Evolutionary conservation across 92 coral and sea anemone genomes (phyloP).

Genomic region (Phymanthus crucifer): DNA sequence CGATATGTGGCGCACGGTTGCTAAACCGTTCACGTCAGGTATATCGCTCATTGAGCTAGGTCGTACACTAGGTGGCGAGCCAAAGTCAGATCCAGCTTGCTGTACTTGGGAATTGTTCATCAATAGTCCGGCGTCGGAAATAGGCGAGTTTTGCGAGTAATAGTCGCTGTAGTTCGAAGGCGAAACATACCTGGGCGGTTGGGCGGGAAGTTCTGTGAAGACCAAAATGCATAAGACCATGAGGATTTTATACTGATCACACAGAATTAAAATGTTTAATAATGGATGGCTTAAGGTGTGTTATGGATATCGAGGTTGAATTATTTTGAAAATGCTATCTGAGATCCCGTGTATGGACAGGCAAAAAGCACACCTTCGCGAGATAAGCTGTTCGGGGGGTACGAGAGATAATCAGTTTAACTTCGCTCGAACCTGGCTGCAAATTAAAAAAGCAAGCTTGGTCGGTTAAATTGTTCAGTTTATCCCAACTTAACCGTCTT

Average conservation of each 20-base stretch:
- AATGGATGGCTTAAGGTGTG: background rate
- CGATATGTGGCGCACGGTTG: constrained; percentile 3
- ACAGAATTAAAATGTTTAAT: background rate
- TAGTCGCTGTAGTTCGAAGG: constrained; percentile 32
- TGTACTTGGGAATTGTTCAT: constrained; percentile 28
- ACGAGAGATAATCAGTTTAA: background rate
- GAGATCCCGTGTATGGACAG: background rate
- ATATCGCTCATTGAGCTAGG: constrained; percentile 23
- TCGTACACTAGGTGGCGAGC: constrained; percentile 15
- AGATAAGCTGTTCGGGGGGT: background rate
- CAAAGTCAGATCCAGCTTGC: constrained; percentile 29
- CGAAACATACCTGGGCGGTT: constrained; percentile 19
- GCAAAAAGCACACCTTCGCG: background rate
- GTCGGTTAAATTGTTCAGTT: background rate
- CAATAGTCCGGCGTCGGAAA: constrained; percentile 35
- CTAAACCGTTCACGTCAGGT: constrained; percentile 18
- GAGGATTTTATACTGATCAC: background rate
- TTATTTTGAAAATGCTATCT: constrained; percentile 3
- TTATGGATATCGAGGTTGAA: background rate
- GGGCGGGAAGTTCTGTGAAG: constrained; percentile 28
- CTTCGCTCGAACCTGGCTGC: background rate
- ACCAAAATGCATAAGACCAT: background rate
- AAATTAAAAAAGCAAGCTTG: background rate
- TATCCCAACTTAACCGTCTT: background rate
- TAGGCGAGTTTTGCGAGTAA: constrained; percentile 52